phyloP scores from a whole-genome alignment of 1,140 invertebrate genomes.

The Drosophila murphyi region DNA sequence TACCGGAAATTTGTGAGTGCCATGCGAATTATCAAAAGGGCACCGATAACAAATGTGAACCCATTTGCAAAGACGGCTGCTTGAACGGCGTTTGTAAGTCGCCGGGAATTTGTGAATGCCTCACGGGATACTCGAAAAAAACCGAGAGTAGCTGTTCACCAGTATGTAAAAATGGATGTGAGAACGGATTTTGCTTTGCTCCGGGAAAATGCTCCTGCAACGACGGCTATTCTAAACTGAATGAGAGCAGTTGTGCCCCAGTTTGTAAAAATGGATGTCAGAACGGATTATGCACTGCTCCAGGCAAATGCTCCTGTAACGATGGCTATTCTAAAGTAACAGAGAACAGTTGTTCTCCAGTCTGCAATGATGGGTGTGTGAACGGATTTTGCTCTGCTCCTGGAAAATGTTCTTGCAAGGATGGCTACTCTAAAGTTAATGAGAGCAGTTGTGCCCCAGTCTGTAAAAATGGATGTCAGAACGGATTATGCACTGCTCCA shows the following conservation, averaged over 20 bases:
- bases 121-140: slow-evolving; percentile 12
- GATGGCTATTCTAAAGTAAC: slow-evolving; percentile 3
- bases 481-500: neutral
- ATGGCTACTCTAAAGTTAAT: no score
- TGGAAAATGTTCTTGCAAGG: slow-evolving; percentile 16
- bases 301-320: slow-evolving; percentile 3
- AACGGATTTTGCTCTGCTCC: slow-evolving; percentile 40
- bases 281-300: slow-evolving; percentile 34
- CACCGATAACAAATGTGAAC: slow-evolving; percentile 42
- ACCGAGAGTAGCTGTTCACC: slow-evolving; percentile 8
- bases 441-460: no score
- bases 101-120: slow-evolving; percentile 39
- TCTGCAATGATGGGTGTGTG: slow-evolving; percentile 14
- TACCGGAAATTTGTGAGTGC: slow-evolving; percentile 53
- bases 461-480: no score
- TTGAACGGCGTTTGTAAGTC: slow-evolving; percentile 32
- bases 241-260: no score
- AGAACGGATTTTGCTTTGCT: no score
- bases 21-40: slow-evolving; percentile 85
- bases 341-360: slow-evolving; percentile 1
- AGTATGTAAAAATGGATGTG: slow-evolving; percentile 23
- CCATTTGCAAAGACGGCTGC: slow-evolving; percentile 35
- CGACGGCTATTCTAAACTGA: no score
- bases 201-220: no score
- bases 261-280: no score